phyloP scores from a whole-genome alignment of 2,888 invertebrate genomes.

The Cancer borealis region DNA sequence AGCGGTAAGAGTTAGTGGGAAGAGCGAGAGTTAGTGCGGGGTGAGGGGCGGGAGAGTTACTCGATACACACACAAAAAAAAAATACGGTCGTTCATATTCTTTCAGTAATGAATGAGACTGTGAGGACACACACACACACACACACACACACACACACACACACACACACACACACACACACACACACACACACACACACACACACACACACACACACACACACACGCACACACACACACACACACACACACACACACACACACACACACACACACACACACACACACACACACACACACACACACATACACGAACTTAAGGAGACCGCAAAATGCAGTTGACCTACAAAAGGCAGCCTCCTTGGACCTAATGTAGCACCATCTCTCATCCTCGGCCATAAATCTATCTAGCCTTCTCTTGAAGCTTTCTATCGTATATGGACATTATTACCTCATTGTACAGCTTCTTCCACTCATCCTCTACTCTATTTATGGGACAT shows the following conservation, averaged over 20 bases:
- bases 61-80: background rate
- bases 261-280: too few relatives aligned
- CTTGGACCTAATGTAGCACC: too few relatives aligned
- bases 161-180: too few relatives aligned
- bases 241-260: background rate
- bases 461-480: background rate
- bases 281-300: too few relatives aligned
- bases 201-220: background rate
- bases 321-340: too few relatives aligned
- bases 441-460: background rate
- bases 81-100: background rate
- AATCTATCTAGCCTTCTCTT: conserved; percentile 2
- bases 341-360: too few relatives aligned
- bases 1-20: background rate
- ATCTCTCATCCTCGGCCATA: background rate
- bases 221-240: conserved; percentile 2
- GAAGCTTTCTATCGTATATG: background rate
- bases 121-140: background rate
- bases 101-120: background rate
- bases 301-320: too few relatives aligned
- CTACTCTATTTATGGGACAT: background rate
- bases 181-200: too few relatives aligned
- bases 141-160: too few relatives aligned
- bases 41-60: background rate
- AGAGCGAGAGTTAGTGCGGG: too few relatives aligned